These are phyloP conservation scores for Odocoileus virginianus DNA, from an alignment of 2,113 vertebrate species.

Conservation along the genomic window DNA sequence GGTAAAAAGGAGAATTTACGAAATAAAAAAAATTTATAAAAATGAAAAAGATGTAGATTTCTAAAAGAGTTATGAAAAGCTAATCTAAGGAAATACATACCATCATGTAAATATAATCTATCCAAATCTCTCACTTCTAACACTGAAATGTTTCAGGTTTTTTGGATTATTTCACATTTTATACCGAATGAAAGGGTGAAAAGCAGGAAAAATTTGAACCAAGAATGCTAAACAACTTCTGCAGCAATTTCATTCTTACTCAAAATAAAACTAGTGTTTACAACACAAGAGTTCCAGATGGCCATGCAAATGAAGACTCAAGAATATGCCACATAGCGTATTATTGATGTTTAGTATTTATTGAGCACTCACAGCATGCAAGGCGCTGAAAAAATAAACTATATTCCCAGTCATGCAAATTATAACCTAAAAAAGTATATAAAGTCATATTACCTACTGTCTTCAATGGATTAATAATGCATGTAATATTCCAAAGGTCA, in stretches of 20 bases:
- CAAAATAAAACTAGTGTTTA: conserved; percentile 67
- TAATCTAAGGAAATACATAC: neutral
- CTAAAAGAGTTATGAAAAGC: conserved; percentile 1
- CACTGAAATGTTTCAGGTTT: neutral
- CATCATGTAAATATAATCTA: conserved; percentile 3
- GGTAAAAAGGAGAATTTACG: neutral
- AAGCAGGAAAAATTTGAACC: conserved; percentile 31
- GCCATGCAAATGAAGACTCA: conserved; percentile 46
- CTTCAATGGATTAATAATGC: conserved; percentile 54
- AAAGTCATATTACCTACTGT: conserved; percentile 38
- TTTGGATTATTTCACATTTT: conserved; percentile 38
- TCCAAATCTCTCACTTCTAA: neutral
- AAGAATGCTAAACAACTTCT: conserved; percentile 59
- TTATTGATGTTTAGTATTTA: conserved; percentile 58
- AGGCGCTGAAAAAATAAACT: conserved; percentile 41
- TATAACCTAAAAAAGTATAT: conserved; percentile 44
- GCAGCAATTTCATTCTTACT: conserved; percentile 57
- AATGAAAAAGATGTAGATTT: neutral
- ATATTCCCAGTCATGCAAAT: conserved; percentile 35
- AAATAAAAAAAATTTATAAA: neutral
- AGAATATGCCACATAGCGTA: neutral
- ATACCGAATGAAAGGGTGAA: conserved; percentile 35
- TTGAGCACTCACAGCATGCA: conserved; percentile 43
- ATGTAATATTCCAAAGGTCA: conserved; percentile 58
- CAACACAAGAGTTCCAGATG: conserved; percentile 52